Evolutionary conservation across 1,140 invertebrate genomes (phyloP).

Genomic region (Hydropsyche tenuis): DNA sequence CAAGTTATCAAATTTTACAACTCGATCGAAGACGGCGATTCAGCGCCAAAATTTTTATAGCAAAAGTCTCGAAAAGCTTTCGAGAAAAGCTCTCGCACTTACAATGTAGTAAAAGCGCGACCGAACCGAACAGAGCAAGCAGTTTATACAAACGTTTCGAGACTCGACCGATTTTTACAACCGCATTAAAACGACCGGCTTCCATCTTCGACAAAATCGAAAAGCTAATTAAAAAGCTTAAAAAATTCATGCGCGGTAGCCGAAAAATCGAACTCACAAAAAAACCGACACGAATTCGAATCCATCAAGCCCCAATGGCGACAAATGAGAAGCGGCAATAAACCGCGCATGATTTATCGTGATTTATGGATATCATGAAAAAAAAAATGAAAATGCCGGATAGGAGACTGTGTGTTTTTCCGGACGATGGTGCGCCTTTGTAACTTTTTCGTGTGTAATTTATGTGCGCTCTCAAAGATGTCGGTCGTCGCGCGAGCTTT

Average conservation of each 20-base stretch:
- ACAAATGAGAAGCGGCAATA: background rate
- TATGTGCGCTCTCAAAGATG: constrained; percentile 33
- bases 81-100: background rate
- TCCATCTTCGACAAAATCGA: background rate
- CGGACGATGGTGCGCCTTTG: constrained; percentile 18
- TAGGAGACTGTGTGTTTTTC: constrained; percentile 5
- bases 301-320: too few species aligned
- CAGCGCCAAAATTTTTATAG: constrained; percentile 13
- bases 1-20: too few species aligned
- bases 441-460: constrained; percentile 30
- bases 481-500: constrained; percentile 32
- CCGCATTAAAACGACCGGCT: constrained; percentile 12
- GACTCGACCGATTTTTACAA: constrained; percentile 10
- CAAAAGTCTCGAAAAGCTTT: constrained; percentile 13
- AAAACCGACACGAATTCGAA: background rate
- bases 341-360: constrained; percentile 17
- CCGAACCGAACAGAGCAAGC: background rate
- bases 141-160: background rate
- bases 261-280: background rate
- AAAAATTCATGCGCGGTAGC: constrained; percentile 14
- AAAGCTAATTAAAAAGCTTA: background rate
- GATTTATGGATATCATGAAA: too few species aligned
- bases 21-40: background rate
- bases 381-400: background rate
- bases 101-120: constrained; percentile 7